phyloP scores from a whole-genome alignment of 2,113 vertebrate species.

The Calidris pugnax region DNA sequence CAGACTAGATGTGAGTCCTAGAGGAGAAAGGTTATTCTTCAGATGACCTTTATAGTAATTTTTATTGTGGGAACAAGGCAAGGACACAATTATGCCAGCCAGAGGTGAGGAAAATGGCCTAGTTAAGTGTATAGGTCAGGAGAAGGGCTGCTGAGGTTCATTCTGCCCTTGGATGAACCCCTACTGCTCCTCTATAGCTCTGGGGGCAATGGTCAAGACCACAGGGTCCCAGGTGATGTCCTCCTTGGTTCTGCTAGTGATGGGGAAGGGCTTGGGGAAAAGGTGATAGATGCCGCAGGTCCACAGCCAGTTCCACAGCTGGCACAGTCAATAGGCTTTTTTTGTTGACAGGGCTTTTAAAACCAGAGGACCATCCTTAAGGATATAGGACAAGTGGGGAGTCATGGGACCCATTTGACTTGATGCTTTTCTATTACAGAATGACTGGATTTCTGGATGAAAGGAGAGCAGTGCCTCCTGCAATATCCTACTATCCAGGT shows the following conservation, averaged over 20 bases:
- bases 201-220: not conserved
- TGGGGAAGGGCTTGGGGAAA: not conserved
- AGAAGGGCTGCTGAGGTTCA: not conserved
- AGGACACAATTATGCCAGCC: not conserved
- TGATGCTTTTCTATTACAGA: not conserved
- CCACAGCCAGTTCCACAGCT: not conserved
- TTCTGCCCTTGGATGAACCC: not conserved
- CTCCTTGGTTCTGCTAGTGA: not conserved
- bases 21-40: not conserved
- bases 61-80: not conserved
- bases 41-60: not conserved
- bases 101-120: not conserved
- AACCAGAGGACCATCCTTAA: not conserved
- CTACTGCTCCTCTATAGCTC: not conserved
- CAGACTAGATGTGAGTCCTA: not conserved
- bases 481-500: not conserved
- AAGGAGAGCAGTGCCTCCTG: not conserved
- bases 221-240: not conserved
- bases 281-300: not conserved
- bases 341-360: not conserved
- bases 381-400: not conserved
- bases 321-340: not conserved
- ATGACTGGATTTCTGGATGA: not conserved
- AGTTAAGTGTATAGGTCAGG: not conserved
- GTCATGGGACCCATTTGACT: not conserved